These are phyloP conservation scores for Julus scanicus DNA, from an alignment of 2,888 invertebrate species.

Conservation along the genomic window DNA sequence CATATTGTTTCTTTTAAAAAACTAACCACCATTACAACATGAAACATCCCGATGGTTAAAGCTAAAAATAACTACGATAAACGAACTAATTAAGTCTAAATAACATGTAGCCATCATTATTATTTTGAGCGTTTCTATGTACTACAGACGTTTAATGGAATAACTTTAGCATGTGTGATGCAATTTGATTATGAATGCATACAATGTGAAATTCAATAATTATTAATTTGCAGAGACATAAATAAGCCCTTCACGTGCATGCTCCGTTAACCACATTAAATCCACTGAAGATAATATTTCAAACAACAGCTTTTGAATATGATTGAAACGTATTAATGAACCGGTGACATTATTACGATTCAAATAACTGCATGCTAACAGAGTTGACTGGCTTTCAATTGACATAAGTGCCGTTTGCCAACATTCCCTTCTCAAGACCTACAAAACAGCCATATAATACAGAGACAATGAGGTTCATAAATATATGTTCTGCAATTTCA, in stretches of 20 bases:
- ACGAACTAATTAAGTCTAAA: too few species aligned
- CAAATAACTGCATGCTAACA: neutral
- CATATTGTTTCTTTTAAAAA: too few species aligned
- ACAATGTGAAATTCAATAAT: neutral
- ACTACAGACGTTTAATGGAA: too few species aligned
- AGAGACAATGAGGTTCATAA: constrained; percentile 20
- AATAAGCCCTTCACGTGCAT: neutral
- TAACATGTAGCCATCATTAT: too few species aligned
- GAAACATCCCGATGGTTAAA: too few species aligned
- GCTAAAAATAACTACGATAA: too few species aligned
- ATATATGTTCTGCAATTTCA: constrained; percentile 28
- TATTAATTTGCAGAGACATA: neutral
- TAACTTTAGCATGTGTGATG: neutral
- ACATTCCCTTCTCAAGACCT: neutral
- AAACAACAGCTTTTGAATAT: neutral
- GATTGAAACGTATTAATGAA: constrained; percentile 6
- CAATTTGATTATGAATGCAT: neutral
- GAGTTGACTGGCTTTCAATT: constrained; percentile 7
- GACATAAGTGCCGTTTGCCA: neutral
- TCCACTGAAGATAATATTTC: neutral
- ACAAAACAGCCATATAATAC: neutral
- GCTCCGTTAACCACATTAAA: neutral
- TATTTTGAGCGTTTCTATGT: too few species aligned
- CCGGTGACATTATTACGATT: neutral
- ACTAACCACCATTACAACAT: too few species aligned